A percentile compares a stretch with the other conserved stretches of the same genome.
phyloP scores from a whole-genome alignment of 1,140 invertebrate genomes.

The Drosophila pseudoobscura region DNA sequence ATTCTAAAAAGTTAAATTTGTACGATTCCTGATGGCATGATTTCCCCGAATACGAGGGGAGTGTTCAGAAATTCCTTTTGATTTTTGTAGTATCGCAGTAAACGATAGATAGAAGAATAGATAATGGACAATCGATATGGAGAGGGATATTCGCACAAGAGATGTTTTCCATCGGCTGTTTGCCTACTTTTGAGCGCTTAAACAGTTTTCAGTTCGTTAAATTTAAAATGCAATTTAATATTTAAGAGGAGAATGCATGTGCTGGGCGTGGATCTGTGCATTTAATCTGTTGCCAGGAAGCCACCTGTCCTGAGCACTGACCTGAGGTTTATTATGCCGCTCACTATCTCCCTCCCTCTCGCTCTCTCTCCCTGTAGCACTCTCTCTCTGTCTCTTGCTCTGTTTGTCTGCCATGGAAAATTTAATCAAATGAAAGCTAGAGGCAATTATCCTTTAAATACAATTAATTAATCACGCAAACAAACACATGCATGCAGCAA shows the following conservation, averaged over 20 bases:
- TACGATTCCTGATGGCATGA: too few species aligned
- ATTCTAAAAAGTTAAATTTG: too few species aligned
- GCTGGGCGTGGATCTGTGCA: conserved; percentile 20
- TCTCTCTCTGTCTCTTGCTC: background rate
- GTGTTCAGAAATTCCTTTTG: too few species aligned
- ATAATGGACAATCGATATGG: too few species aligned
- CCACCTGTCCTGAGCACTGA: conserved; percentile 58
- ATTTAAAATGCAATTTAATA: conserved; percentile 22
- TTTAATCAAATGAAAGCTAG: conserved; percentile 81
- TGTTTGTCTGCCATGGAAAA: conserved; percentile 41
- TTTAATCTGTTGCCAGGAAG: conserved; percentile 56
- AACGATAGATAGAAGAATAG: too few species aligned
- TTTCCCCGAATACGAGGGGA: too few species aligned
- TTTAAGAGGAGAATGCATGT: conserved; percentile 10
- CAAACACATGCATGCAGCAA: conserved; percentile 34
- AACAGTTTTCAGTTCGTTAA: conserved; percentile 19
- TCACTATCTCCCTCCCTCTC: conserved; percentile 8
- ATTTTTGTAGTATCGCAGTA: too few species aligned
- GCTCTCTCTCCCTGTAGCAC: background rate
- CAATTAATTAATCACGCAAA: conserved; percentile 81
- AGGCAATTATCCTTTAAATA: conserved; percentile 81
- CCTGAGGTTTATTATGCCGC: conserved; percentile 51
- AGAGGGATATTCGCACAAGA: background rate
- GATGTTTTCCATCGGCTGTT: background rate
- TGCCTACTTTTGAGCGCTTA: conserved; percentile 42